These are phyloP conservation scores for Myanophis thanlyinensis DNA, from an alignment of 2,113 vertebrate species.

Conservation along the genomic window DNA sequence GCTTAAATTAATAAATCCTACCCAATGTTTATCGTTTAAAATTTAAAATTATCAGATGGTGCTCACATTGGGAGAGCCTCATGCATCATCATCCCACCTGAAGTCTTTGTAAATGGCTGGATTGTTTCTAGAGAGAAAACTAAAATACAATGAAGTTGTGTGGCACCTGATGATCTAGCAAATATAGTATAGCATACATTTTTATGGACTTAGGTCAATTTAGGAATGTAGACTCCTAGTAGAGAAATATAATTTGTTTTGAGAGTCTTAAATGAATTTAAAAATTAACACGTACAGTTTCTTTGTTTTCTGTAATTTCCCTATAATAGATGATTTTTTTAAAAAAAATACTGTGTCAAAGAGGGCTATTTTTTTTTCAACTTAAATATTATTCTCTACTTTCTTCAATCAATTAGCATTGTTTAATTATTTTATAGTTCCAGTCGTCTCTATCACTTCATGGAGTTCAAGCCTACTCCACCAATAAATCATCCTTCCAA, in stretches of 20 bases:
- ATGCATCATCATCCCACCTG: not conserved
- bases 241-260: not conserved
- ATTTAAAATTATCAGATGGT: not conserved
- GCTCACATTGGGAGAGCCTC: not conserved
- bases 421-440: not conserved
- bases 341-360: not conserved
- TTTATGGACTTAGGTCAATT: not conserved
- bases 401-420: not conserved
- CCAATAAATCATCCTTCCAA: no score
- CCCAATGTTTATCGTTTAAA: not conserved
- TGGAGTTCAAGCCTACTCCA: no score
- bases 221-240: not conserved
- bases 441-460: not conserved
- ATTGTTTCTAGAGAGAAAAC: not conserved
- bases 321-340: not conserved
- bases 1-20: not conserved
- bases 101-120: not conserved
- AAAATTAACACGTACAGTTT: not conserved
- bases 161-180: not conserved
- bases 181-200: not conserved
- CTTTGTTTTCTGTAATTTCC: not conserved
- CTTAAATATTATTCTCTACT: not conserved
- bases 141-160: not conserved
- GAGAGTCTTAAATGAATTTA: not conserved
- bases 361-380: no score